These are phyloP conservation scores for Lineus longissimus DNA, from an alignment of 1,140 invertebrate species.

Conservation along the genomic window DNA sequence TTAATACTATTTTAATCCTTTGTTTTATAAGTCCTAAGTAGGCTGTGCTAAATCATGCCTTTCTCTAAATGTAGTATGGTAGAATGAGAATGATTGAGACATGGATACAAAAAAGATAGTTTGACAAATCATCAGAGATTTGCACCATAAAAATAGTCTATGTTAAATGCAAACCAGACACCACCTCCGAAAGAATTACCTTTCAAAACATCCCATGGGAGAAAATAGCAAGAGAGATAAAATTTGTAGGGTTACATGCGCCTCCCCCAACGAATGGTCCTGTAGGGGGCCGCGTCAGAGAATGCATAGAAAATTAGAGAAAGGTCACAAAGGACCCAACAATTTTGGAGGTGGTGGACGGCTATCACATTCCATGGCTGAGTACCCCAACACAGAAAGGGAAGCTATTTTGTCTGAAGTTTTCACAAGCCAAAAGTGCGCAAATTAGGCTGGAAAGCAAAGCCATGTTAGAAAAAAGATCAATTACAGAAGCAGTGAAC, in stretches of 20 bases:
- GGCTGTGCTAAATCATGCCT: too few relatives aligned
- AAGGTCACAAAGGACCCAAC: not conserved
- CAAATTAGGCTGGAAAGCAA: not conserved
- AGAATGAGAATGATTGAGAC: too few relatives aligned
- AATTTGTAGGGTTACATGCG: not conserved
- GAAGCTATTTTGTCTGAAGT: not conserved
- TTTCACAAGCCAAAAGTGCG: not conserved
- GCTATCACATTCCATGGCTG: not conserved
- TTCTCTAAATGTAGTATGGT: too few relatives aligned
- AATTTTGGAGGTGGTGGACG: not conserved
- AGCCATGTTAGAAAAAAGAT: not conserved
- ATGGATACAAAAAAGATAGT: too few relatives aligned
- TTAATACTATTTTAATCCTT: too few relatives aligned
- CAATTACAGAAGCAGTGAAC: not conserved
- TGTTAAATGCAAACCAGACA: not conserved
- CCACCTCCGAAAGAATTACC: not conserved
- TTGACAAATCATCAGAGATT: too few relatives aligned
- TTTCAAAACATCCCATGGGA: not conserved
- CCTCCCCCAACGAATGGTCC: not conserved
- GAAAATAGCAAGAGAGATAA: not conserved
- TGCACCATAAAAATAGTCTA: not conserved
- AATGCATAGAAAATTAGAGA: not conserved
- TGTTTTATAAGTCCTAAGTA: too few relatives aligned
- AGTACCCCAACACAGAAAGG: not conserved
- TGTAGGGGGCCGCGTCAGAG: not conserved